These are phyloP conservation scores for Protophormia terraenovae DNA, from an alignment of 2,888 invertebrate genomes.

Conservation along the genomic window DNA sequence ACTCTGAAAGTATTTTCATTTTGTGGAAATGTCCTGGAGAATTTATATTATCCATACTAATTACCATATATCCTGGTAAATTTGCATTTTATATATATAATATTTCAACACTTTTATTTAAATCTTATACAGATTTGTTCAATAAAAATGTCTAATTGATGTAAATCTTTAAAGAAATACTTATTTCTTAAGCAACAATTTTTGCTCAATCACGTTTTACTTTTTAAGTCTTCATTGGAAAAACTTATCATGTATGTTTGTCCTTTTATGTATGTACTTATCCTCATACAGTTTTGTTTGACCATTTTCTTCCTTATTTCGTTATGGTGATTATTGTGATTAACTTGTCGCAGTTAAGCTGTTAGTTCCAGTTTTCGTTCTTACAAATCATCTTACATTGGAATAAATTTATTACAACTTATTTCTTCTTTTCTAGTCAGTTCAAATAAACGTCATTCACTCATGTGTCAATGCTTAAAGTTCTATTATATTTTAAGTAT, in stretches of 20 bases:
- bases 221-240: neutral
- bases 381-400: neutral
- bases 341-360: neutral
- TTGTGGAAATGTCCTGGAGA: no score
- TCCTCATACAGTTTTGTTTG: neutral
- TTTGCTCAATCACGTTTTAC: constrained; percentile 21
- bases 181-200: neutral
- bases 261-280: neutral
- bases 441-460: constrained; percentile 54
- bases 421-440: neutral
- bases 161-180: neutral
- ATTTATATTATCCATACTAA: no score
- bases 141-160: neutral
- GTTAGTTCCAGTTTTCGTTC: neutral
- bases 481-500: constrained; percentile 9
- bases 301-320: neutral
- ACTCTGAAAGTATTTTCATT: no score
- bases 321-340: neutral
- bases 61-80: no score
- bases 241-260: neutral
- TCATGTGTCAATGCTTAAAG: constrained; percentile 57
- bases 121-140: no score
- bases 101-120: no score
- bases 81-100: no score
- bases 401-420: constrained; percentile 8